Conservation (phyloP, 2,888 invertebrate genomes). For the Odiellus spinosus region DNA sequence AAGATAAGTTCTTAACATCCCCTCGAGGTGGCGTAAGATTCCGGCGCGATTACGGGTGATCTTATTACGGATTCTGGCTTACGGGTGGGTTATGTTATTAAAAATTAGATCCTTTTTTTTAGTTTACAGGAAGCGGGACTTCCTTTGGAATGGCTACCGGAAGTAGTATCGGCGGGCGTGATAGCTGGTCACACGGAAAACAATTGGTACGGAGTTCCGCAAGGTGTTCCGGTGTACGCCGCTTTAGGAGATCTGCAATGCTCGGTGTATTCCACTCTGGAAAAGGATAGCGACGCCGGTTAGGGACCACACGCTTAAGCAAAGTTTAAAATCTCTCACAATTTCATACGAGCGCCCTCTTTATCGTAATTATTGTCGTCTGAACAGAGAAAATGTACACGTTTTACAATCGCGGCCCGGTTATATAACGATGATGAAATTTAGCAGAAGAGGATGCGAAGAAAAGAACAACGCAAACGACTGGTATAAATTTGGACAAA, state of each 20-base stretch:
- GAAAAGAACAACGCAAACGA: too few species aligned
- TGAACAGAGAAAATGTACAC: neutral
- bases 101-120: slow-evolving; percentile 5
- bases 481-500: too few species aligned
- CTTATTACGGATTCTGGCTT: too few species aligned
- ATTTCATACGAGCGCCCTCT: slow-evolving; percentile 1
- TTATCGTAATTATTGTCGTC: neutral
- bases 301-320: slow-evolving; percentile 1
- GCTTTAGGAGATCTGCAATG: slow-evolving; percentile 70
- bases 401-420: too few species aligned
- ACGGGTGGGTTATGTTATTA: too few species aligned
- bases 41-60: too few species aligned
- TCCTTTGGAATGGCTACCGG: slow-evolving; percentile 52
- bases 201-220: slow-evolving; percentile 58
- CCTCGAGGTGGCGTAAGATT: too few species aligned
- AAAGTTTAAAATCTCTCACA: too few species aligned
- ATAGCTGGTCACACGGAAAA: slow-evolving; percentile 46
- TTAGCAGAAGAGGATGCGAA: too few species aligned
- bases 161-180: slow-evolving; percentile 42
- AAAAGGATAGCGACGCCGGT: slow-evolving; percentile 38
- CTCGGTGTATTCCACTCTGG: slow-evolving; percentile 58
- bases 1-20: too few species aligned
- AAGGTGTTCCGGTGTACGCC: slow-evolving; percentile 52
- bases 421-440: too few species aligned
- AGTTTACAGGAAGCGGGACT: slow-evolving; percentile 45